A percentile compares a stretch with the other conserved stretches of the same genome.
Conservation (phyloP, 1,140 invertebrate genomes). For the Tetraneura akinire region DNA sequence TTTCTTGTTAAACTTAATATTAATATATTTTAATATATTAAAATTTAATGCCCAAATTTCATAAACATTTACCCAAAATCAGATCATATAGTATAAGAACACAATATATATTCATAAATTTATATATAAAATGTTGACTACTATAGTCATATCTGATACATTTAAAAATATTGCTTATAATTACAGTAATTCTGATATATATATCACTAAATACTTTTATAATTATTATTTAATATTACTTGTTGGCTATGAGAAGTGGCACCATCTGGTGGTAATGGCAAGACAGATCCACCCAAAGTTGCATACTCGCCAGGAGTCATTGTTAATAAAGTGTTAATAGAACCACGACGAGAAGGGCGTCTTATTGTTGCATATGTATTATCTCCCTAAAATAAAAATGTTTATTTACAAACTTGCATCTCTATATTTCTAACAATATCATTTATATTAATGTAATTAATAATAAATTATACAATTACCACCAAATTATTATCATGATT, state of each 20-base stretch:
- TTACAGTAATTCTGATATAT: too few species aligned
- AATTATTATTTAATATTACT: slow-evolving; percentile 46
- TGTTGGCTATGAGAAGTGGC: slow-evolving; percentile 59
- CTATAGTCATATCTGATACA: too few species aligned
- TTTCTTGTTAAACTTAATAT: too few species aligned
- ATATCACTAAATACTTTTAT: too few species aligned
- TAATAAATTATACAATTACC: not conserved
- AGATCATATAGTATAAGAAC: too few species aligned
- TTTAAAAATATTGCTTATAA: too few species aligned
- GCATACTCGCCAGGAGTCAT: slow-evolving; percentile 68
- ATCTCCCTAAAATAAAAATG: slow-evolving; percentile 60
- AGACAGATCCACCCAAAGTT: slow-evolving; percentile 65
- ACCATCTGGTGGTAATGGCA: slow-evolving; percentile 55
- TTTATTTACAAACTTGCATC: not conserved
- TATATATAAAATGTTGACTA: too few species aligned
- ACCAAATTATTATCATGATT: slow-evolving; percentile 21
- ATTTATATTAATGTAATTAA: not conserved
- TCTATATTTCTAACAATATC: not conserved
- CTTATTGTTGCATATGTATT: slow-evolving; percentile 88
- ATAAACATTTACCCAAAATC: too few species aligned
- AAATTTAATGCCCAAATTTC: too few species aligned
- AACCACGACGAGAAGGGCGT: slow-evolving; percentile 64
- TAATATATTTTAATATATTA: too few species aligned
- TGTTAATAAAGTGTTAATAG: slow-evolving; percentile 58
- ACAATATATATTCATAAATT: too few species aligned